Percentiles rank a stretch among this genome's conserved stretches.
These are phyloP conservation scores for Lasioglossum morio DNA, from an alignment of 2,888 invertebrate species.

Conservation along the genomic window DNA sequence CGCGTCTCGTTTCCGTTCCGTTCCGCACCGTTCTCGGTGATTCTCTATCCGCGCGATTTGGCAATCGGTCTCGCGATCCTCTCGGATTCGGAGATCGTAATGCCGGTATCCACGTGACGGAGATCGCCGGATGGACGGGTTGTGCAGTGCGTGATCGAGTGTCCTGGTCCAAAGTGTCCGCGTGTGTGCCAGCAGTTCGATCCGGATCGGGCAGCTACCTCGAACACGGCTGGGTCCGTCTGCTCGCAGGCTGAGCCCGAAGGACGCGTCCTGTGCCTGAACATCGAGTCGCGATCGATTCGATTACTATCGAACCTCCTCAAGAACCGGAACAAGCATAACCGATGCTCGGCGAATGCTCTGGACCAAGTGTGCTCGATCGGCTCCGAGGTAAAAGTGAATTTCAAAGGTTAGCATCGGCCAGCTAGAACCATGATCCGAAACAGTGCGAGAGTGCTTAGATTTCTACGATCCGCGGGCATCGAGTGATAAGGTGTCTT, in stretches of 20 bases:
- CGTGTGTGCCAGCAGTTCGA: constrained; percentile 23
- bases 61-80: constrained; percentile 14
- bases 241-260: background rate
- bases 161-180: constrained; percentile 29
- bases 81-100: constrained; percentile 7
- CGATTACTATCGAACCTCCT: background rate
- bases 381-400: background rate
- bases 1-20: constrained; percentile 28
- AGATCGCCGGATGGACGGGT: constrained; percentile 3
- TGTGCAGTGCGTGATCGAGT: constrained; percentile 41
- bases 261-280: background rate
- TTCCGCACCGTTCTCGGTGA: constrained; percentile 10
- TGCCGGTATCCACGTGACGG: constrained; percentile 20
- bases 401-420: background rate
- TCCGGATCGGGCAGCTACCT: background rate
- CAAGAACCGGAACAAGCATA: background rate
- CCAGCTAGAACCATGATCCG: background rate
- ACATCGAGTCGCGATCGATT: background rate
- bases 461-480: background rate
- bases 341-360: background rate
- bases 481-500: constrained; percentile 36
- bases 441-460: background rate
- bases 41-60: background rate
- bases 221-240: background rate
- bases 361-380: background rate